These are phyloP conservation scores for Herpailurus yagouaroundi DNA, from an alignment of 2,113 vertebrate species.

Conservation along the genomic window DNA sequence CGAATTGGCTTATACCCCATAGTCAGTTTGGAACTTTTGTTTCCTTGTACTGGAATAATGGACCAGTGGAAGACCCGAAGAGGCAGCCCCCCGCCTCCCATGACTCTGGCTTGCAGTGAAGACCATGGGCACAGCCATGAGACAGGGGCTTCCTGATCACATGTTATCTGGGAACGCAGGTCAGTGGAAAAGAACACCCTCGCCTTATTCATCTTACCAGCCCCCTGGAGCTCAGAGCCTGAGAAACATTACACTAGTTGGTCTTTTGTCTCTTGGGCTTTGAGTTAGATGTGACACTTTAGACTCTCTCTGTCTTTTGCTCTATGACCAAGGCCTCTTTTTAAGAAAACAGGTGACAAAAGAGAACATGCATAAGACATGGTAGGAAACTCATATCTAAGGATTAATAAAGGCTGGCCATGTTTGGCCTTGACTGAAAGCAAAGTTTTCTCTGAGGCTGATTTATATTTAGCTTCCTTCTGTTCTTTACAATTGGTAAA, in stretches of 20 bases:
- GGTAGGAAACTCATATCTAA: constrained; percentile 41
- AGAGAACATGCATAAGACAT: constrained; percentile 50
- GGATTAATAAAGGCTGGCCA: constrained; percentile 41
- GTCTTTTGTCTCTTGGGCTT: constrained; percentile 51
- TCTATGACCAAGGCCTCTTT: constrained; percentile 51
- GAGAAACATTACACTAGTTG: neutral
- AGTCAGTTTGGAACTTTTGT: neutral
- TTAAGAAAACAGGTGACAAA: constrained; percentile 61
- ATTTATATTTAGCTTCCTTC: constrained; percentile 74
- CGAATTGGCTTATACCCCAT: neutral
- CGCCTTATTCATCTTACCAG: constrained; percentile 10
- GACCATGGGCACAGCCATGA: neutral
- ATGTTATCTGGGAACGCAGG: neutral
- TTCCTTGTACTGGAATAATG: neutral
- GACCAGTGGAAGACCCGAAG: neutral
- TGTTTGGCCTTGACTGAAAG: constrained; percentile 62
- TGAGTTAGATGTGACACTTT: constrained; percentile 50
- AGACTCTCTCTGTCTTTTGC: constrained; percentile 53
- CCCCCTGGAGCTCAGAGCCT: neutral
- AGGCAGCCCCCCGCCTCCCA: neutral
- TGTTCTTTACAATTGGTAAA: constrained; percentile 64
- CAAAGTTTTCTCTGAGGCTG: constrained; percentile 39
- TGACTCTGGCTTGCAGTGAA: neutral
- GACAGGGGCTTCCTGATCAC: neutral
- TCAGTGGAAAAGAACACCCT: neutral